phyloP scores from a whole-genome alignment of 2,797 vertebrate species.

The Diplodus puntazzo region DNA sequence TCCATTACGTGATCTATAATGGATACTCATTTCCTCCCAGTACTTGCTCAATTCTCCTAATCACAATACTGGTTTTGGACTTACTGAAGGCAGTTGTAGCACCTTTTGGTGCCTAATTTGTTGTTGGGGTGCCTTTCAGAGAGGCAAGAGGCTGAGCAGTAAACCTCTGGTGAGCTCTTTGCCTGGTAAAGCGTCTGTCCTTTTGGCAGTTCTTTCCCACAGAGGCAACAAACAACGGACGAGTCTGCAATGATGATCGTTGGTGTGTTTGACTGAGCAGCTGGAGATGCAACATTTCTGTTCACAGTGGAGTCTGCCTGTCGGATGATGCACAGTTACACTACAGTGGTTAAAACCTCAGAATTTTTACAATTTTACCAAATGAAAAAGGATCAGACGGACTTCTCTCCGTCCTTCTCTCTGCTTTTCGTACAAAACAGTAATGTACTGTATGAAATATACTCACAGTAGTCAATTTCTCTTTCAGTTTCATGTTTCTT shows the following conservation, averaged over 20 bases:
- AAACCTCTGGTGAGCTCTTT: slow-evolving; percentile 89
- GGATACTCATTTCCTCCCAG: too few relatives aligned
- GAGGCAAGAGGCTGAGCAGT: slow-evolving; percentile 92
- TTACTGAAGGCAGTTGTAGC: slow-evolving; percentile 93
- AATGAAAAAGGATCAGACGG: background rate
- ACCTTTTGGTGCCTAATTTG: slow-evolving; percentile 83
- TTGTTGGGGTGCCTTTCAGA: slow-evolving; percentile 4
- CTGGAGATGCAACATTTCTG: slow-evolving; percentile 69
- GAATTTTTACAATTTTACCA: too few relatives aligned
- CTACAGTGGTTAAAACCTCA: background rate
- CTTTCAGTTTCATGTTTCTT: background rate
- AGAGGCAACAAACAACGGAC: slow-evolving; percentile 83
- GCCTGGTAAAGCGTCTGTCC: slow-evolving; percentile 90
- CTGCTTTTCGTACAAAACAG: background rate
- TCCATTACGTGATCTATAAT: too few relatives aligned
- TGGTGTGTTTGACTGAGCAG: background rate
- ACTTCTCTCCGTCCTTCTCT: background rate
- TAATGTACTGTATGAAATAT: background rate
- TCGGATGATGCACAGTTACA: background rate
- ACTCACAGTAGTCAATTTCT: background rate
- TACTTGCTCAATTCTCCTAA: background rate
- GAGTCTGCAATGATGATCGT: slow-evolving; percentile 71
- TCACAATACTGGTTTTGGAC: slow-evolving; percentile 19
- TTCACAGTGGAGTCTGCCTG: slow-evolving; percentile 85
- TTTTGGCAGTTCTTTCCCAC: slow-evolving; percentile 88